Evolutionary conservation across 2,113 vertebrate species (phyloP), one percentile per base, ranked within the genome.

Genomic region (Tor tambroides): DNA sequence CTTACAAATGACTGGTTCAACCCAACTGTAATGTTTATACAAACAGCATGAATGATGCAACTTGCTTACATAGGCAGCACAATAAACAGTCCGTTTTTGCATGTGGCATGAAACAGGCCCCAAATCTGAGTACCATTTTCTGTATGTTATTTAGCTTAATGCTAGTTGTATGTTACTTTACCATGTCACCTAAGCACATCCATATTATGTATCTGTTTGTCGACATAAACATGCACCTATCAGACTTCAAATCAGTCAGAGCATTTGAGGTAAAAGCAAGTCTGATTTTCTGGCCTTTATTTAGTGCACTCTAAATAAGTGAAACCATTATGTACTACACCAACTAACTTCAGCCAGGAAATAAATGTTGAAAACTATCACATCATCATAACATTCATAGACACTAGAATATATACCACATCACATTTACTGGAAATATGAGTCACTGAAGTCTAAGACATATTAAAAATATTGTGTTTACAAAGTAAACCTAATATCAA

Each of bases 361-460:
- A 56, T 41, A 85, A 49, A 85, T 85, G 59, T 85, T 85, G 28
- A 75, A 85, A 54, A 17, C 32, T 43, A 56, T 63, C 65, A 26
- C 43, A 74, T 43, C 30, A 72, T 28, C 3, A 54, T 14, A 49
- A 79, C 30, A 81, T n/a, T 1, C 28, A 84, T 75, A 72, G 41
- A 67, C 26, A 32, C 30, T 85, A 43, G 80, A 14, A 87, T 63
- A 82, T 72, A 74, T 65, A 28, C 21, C 41, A 54, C 59, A 49
- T 30, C 61, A 28, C 43, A 71, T 71, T 83, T 71, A 69, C 41
- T 83, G 43, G 43, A 51, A 49, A 14, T 32, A 41, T 83, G 11
- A 82, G 41, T 82, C 59, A 82, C 21, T 80, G 61, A 23, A n/a
- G 21, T 17, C 17, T 67, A 49, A 43, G 38, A 46, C 51, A 51